phyloP scores from a whole-genome alignment of 1,140 invertebrate species.

The Drosophila takahashii region DNA sequence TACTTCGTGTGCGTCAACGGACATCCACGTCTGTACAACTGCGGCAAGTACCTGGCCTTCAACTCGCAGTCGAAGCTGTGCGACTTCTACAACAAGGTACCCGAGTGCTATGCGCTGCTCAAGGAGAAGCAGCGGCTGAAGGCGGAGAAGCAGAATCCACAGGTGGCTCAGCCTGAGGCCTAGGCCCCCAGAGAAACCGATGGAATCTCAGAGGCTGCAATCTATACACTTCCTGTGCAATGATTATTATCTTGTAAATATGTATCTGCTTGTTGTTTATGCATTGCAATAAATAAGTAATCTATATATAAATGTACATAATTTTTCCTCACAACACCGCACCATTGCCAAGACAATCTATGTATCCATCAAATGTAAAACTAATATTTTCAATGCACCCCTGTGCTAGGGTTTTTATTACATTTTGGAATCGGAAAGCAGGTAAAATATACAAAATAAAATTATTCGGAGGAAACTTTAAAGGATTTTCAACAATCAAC shows the following conservation, averaged over 20 bases:
- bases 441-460: no score
- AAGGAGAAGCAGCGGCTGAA: conserved; percentile 72
- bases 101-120: conserved; percentile 78
- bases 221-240: conserved; percentile 26
- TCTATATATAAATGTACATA: neutral
- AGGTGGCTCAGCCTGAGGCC: conserved; percentile 25
- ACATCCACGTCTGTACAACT: conserved; percentile 86
- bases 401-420: no score
- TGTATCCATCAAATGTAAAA: no score
- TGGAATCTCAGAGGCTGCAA: conserved; percentile 38
- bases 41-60: conserved; percentile 80
- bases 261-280: conserved; percentile 28
- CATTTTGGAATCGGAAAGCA: no score
- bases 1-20: conserved; percentile 93
- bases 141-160: conserved; percentile 52
- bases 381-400: no score
- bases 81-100: conserved; percentile 81
- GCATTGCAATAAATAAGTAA: conserved; percentile 45
- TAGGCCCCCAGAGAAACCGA: neutral
- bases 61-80: conserved; percentile 76
- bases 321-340: no score
- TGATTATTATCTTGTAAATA: conserved; percentile 45
- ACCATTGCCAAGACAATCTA: no score
- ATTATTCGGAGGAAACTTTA: no score
- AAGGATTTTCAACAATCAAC: no score